These are phyloP conservation scores for Triplophysa yarkandensis DNA, from an alignment of 2,797 vertebrate species.

Conservation along the genomic window DNA sequence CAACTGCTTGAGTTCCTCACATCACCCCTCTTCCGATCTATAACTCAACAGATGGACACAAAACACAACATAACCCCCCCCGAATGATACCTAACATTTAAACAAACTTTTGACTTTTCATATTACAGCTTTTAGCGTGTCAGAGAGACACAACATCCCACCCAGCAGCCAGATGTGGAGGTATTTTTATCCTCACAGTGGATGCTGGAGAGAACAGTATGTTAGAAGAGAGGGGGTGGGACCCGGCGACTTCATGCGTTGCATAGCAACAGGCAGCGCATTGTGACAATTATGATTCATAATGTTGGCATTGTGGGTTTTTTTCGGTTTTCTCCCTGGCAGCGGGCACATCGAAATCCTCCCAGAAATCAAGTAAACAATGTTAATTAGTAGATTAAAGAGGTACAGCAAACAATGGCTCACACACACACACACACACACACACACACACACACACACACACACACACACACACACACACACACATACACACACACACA, in stretches of 20 bases:
- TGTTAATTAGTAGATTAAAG: slow-evolving; percentile 45
- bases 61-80: neutral
- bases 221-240: slow-evolving; percentile 13
- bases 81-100: slow-evolving; percentile 39
- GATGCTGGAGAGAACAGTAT: slow-evolving; percentile 14
- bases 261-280: slow-evolving; percentile 54
- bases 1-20: neutral
- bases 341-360: slow-evolving; percentile 9
- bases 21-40: neutral
- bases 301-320: slow-evolving; percentile 40
- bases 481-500: slow-evolving; percentile 18
- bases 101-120: slow-evolving; percentile 48
- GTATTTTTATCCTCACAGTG: slow-evolving; percentile 30
- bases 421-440: slow-evolving; percentile 16
- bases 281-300: slow-evolving; percentile 51
- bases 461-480: slow-evolving; percentile 15
- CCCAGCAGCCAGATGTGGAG: slow-evolving; percentile 9
- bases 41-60: neutral
- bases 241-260: slow-evolving; percentile 46
- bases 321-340: slow-evolving; percentile 20
- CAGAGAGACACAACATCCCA: slow-evolving; percentile 23
- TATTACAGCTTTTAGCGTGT: slow-evolving; percentile 47
- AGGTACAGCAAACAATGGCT: slow-evolving; percentile 7
- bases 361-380: slow-evolving; percentile 6
- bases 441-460: slow-evolving; percentile 19